Evolutionary conservation across 2,888 invertebrate species (phyloP), one percentile per base, ranked within the genome.

Genomic region (Smittia aterrima): DNA sequence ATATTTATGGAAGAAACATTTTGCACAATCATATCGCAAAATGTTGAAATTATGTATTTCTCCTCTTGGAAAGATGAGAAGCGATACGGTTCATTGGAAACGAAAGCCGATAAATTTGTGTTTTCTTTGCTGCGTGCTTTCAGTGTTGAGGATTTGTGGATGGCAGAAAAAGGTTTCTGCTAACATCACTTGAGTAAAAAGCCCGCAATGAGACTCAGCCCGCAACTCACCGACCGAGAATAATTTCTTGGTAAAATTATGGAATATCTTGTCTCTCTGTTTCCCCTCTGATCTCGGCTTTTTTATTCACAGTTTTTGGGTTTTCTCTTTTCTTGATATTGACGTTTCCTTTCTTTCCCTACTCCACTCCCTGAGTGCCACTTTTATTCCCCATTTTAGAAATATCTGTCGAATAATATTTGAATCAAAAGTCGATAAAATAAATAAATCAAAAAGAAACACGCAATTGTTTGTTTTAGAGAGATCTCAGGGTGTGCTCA

Each of bases 401-500:
- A 71, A 71, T 32, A 54, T 53, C 40, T 54, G 22, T 38, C 41
- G 20, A 41, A 16, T 16, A 68, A 68, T 71, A 18, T 27, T 47
- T 2, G 22, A 22, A 41, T 40, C 20, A 67, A 67, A 68, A 54
- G 27, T 71, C 70, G 54, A 32, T 71, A 54, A 71, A 71, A 71
- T 71, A 71, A 71, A 71, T 71, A 71, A 54, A 71, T 71, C 70
- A 71, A 27, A 71, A 71, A 9, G 6, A 1, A 47, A 68, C 22
- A 40, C 40, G 40, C n/a, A 2, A 25, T 16, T 25, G 25, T n/a
- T 25, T 16, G 11, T 16, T 1, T n/a, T 3, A 47, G 2, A 47
- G 16, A 6, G 16, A 47, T 11, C 2, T 6, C n/a, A 11, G n/a
- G n/a, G 47, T 47, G 47, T n/a, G 47, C 16, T 47, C 47, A 47